These are phyloP conservation scores for Istiophorus platypterus DNA, from an alignment of 2,113 vertebrate genomes.

Conservation along the genomic window DNA sequence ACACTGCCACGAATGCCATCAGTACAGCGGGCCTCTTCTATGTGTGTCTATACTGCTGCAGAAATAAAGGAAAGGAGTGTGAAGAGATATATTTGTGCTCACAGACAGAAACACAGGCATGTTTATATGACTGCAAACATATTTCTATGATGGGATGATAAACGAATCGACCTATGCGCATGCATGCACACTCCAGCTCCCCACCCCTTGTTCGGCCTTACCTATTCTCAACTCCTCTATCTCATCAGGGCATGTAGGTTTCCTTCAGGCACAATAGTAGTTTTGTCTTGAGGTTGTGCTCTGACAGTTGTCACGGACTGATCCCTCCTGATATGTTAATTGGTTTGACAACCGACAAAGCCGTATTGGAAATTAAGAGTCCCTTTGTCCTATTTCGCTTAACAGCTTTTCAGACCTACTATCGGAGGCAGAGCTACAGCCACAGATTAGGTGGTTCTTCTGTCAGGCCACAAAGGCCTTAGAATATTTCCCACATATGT, in stretches of 20 bases:
- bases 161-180: constrained; percentile 8
- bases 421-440: constrained; percentile 70
- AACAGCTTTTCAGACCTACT: constrained; percentile 73
- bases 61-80: neutral
- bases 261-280: constrained; percentile 67
- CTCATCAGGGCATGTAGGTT: constrained; percentile 71
- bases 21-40: constrained; percentile 26
- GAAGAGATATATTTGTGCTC: neutral
- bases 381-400: constrained; percentile 74
- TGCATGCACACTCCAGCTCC: constrained; percentile 18
- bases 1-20: constrained; percentile 48
- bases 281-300: constrained; percentile 80
- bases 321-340: constrained; percentile 81
- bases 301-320: constrained; percentile 80
- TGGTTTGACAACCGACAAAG: constrained; percentile 75
- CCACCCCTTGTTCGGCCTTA: constrained; percentile 43
- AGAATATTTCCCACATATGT: constrained; percentile 82
- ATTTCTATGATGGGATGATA: neutral
- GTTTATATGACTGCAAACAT: neutral
- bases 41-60: constrained; percentile 3
- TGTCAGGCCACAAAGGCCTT: constrained; percentile 69
- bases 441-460: constrained; percentile 77
- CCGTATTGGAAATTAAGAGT: constrained; percentile 80
- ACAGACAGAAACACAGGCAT: neutral
- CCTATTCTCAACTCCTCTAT: constrained; percentile 47